Base-by-base conservation (phyloP, 2,888 invertebrate genomes). In the Oligia latruncula region DNA sequence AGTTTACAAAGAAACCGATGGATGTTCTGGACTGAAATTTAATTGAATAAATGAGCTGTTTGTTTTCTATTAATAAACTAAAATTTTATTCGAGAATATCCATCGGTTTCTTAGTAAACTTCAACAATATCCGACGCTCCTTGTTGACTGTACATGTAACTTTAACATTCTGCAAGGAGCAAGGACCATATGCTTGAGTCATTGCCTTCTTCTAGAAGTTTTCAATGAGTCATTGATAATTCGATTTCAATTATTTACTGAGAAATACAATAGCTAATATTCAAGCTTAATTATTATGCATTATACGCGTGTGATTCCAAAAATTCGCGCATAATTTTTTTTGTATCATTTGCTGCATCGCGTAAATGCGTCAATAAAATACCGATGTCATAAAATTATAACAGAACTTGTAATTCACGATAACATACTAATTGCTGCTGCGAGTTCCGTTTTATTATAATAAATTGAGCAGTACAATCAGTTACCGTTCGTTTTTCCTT, bases 401-500 rank as follows among this genome's bases (percentile, higher is more conserved):
- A 74, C 73, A 73, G 77, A 49, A 64, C 46, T 29, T 65, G 20
- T 73, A 64, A 76, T 81, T 85, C 81, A 76, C 85, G 55, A 49
- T 23, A 68, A 60, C 67, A 74, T 62, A 74, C 77, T 80, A 82
- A 82, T 80, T 80, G 68, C 68, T 64, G 17, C 55, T 9, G 67
- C 70, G 11, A 84, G 78, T 80, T 81, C 81, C 80, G 81, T 88
- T 83, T 72, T 66, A 77, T 71, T 64, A 71, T 70, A 73, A 55
- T 76, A 72, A 67, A 67, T 83, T 74, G 62, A 71, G 35, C 55
- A 46, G 68, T 74, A 73, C 68, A 84, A 76, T 77, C n/a, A 78
- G 46, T 64, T 49, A 77, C 75, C 80, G 71, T 79, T 85, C 83
- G 75, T 81, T 88, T 88, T 88, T 85, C 88, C 88, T 88, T 88